Conservation (phyloP, 1,140 invertebrate species). For the Caerostris extrusa region DNA sequence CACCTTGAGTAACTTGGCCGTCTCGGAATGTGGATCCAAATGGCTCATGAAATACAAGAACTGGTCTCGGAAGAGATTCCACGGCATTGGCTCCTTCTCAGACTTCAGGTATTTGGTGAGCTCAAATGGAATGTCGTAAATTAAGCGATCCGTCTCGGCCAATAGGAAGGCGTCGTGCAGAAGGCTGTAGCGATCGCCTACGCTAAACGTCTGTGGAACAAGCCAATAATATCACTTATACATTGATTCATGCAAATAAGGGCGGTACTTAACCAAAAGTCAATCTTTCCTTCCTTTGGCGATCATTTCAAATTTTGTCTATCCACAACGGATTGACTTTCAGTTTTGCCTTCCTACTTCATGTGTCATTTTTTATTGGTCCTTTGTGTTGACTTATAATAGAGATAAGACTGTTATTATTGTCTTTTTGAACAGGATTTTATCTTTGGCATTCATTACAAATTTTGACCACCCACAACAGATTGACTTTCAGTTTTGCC, state of each 20-base stretch:
- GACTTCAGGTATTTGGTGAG: slow-evolving; percentile 81
- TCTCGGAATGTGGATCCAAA: slow-evolving; percentile 26
- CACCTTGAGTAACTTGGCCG: slow-evolving; percentile 38
- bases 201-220: slow-evolving; percentile 23
- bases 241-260: too few species aligned
- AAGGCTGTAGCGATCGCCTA: slow-evolving; percentile 51
- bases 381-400: too few species aligned
- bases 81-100: slow-evolving; percentile 82
- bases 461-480: too few species aligned
- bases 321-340: background rate
- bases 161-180: slow-evolving; percentile 80
- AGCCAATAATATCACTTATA: background rate
- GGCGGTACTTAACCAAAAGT: background rate
- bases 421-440: too few species aligned
- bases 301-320: background rate
- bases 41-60: slow-evolving; percentile 55
- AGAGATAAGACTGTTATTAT: too few species aligned
- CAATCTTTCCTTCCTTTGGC: background rate
- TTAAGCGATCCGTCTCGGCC: slow-evolving; percentile 80
- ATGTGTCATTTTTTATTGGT: too few species aligned
- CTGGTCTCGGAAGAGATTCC: slow-evolving; percentile 79
- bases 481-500: too few species aligned
- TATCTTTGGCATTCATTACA: too few species aligned
- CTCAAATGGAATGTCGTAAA: slow-evolving; percentile 80
- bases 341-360: too few species aligned